Percentiles rank a stretch among this genome's conserved stretches.
Evolutionary conservation across 2,797 vertebrate species (phyloP).

Genomic region (Amniataba percoides): DNA sequence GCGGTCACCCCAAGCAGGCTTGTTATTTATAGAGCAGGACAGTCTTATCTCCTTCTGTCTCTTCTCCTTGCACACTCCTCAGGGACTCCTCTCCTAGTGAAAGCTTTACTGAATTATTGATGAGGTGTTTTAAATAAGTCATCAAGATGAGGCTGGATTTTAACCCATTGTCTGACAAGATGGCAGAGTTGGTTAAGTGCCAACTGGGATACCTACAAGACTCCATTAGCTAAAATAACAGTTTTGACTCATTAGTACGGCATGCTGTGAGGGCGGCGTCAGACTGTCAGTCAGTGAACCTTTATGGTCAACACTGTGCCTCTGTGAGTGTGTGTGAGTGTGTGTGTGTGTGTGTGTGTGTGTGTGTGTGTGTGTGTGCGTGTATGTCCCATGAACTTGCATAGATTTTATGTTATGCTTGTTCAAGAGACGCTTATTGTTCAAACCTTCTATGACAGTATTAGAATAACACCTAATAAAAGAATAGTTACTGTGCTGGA

Average conservation of each 20-base stretch:
- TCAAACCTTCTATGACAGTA: neutral
- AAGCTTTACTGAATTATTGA: constrained; percentile 85
- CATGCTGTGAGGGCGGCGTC: constrained; percentile 67
- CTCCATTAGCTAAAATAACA: constrained; percentile 79
- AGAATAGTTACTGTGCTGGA: neutral
- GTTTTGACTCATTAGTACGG: constrained; percentile 60
- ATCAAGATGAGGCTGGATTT: constrained; percentile 64
- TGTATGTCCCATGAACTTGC: constrained; percentile 5
- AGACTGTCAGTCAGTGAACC: constrained; percentile 22
- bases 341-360: too few relatives aligned
- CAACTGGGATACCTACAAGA: constrained; percentile 48
- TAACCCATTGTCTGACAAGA: constrained; percentile 72
- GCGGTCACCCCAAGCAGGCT: constrained; percentile 32
- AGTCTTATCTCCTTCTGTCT: constrained; percentile 56
- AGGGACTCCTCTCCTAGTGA: constrained; percentile 71
- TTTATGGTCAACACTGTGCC: constrained; percentile 15
- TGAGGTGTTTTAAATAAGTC: constrained; percentile 82
- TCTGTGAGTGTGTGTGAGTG: neutral
- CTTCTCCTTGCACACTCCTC: constrained; percentile 61
- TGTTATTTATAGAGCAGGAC: constrained; percentile 75
- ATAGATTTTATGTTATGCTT: neutral
- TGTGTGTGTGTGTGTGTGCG: too few relatives aligned
- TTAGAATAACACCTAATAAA: constrained; percentile 3
- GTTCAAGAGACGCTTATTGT: neutral
- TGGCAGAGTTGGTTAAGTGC: constrained; percentile 52